Conservation (phyloP, 2,113 vertebrate species). For the Lampris megalopsis region DNA sequence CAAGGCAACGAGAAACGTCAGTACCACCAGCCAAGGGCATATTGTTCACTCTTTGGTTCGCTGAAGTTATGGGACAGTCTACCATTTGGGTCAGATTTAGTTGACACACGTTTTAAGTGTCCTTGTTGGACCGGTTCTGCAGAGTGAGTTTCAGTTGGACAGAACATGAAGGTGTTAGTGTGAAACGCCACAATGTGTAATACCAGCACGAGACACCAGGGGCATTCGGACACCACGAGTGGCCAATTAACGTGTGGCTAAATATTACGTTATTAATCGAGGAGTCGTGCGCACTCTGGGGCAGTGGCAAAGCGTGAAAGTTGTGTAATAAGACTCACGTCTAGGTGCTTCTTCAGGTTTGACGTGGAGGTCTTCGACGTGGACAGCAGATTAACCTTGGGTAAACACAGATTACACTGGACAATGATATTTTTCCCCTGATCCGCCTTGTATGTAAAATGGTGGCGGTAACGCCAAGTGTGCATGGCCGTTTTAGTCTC, state of each 20-base stretch:
- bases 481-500: slow-evolving; percentile 75
- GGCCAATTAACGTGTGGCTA: slow-evolving; percentile 35
- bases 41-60: neutral
- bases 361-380: slow-evolving; percentile 80
- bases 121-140: too few species aligned
- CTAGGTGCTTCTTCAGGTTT: slow-evolving; percentile 82
- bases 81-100: too few species aligned
- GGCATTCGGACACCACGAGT: slow-evolving; percentile 35
- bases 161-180: too few species aligned
- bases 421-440: slow-evolving; percentile 82
- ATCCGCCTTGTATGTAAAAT: slow-evolving; percentile 82
- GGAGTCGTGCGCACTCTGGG: neutral
- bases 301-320: neutral
- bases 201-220: too few species aligned
- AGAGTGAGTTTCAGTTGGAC: too few species aligned
- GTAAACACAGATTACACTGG: slow-evolving; percentile 81
- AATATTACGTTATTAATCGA: slow-evolving; percentile 53
- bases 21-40: neutral
- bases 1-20: slow-evolving; percentile 37
- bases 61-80: neutral
- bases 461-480: slow-evolving; percentile 79
- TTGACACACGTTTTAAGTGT: too few species aligned
- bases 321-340: slow-evolving; percentile 62
- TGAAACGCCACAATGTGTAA: too few species aligned
- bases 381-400: slow-evolving; percentile 79